Conservation (phyloP, 2,113 vertebrate species). For the Colius striatus region DNA sequence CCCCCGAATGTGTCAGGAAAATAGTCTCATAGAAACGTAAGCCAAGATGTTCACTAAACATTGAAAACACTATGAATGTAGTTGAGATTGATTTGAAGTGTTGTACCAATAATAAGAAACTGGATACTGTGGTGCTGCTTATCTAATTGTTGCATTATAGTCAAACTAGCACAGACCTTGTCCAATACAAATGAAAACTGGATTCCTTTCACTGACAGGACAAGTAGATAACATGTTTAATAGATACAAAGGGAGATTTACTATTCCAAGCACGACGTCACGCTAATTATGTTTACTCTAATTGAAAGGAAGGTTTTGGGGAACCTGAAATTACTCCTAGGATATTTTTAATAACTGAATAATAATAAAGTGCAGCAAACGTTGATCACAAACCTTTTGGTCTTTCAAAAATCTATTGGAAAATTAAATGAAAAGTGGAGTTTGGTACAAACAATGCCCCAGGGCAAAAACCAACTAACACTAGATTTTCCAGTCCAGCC, state of each 20-base stretch:
- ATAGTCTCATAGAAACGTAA: constrained; percentile 30
- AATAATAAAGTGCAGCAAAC: constrained; percentile 76
- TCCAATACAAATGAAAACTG: constrained; percentile 66
- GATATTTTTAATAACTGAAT: constrained; percentile 72
- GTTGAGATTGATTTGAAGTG: constrained; percentile 38
- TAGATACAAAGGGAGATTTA: constrained; percentile 79
- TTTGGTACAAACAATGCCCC: constrained; percentile 81
- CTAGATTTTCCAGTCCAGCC: constrained; percentile 83
- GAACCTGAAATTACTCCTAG: constrained; percentile 80
- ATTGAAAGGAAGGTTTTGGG: constrained; percentile 83
- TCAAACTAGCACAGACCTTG: constrained; percentile 63
- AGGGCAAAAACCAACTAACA: constrained; percentile 82
- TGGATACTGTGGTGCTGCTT: constrained; percentile 28
- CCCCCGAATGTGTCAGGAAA: constrained; percentile 8
- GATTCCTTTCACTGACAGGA: constrained; percentile 74
- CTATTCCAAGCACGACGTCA: constrained; percentile 81
- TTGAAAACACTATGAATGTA: constrained; percentile 34
- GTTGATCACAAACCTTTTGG: constrained; percentile 78
- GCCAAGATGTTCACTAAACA: constrained; percentile 14
- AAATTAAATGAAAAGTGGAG: constrained; percentile 82
- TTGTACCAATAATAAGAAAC: constrained; percentile 28
- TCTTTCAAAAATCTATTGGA: constrained; percentile 78
- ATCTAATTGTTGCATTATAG: constrained; percentile 62
- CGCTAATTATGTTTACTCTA: constrained; percentile 86
- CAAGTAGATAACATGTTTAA: constrained; percentile 78